phyloP scores from a whole-genome alignment of 2,113 vertebrate genomes.

The Phycodurus eques region DNA sequence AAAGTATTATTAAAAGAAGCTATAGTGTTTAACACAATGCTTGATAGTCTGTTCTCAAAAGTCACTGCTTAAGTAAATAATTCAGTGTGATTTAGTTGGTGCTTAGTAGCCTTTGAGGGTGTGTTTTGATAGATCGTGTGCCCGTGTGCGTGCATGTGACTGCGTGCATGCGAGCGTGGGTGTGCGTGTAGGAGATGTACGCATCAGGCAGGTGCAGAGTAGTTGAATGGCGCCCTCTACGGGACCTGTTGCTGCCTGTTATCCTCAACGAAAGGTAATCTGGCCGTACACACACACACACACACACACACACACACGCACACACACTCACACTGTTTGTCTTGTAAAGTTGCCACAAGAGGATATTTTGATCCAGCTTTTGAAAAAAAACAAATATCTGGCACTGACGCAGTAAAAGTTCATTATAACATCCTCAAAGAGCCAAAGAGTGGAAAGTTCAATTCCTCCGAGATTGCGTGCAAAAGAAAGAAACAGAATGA shows the following conservation, averaged over 20 bases:
- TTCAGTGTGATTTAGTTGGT: not conserved
- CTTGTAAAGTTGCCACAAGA: constrained; percentile 9
- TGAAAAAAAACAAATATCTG: constrained; percentile 27
- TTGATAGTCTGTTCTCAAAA: not conserved
- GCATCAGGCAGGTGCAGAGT: constrained; percentile 61
- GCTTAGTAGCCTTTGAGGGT: constrained; percentile 3
- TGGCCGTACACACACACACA: constrained; percentile 16
- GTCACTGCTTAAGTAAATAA: not conserved
- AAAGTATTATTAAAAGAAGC: not conserved
- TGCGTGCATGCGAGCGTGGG: constrained; percentile 6
- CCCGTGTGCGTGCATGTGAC: constrained; percentile 4
- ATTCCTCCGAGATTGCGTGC: constrained; percentile 27
- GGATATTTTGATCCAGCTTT: not conserved
- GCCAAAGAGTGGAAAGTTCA: constrained; percentile 31
- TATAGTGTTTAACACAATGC: too few species aligned
- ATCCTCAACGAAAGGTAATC: constrained; percentile 77
- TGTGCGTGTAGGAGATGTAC: constrained; percentile 76
- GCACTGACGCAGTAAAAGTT: constrained; percentile 26
- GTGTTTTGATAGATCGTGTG: not conserved
- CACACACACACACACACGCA: constrained; percentile 4
- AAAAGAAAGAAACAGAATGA: constrained; percentile 1
- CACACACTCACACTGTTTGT: constrained; percentile 1
- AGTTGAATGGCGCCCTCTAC: constrained; percentile 62
- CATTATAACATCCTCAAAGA: constrained; percentile 30
- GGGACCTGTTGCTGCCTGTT: constrained; percentile 79